Evolutionary conservation across 2,113 vertebrate species (phyloP).

Genomic region (Trogon surrucura): DNA sequence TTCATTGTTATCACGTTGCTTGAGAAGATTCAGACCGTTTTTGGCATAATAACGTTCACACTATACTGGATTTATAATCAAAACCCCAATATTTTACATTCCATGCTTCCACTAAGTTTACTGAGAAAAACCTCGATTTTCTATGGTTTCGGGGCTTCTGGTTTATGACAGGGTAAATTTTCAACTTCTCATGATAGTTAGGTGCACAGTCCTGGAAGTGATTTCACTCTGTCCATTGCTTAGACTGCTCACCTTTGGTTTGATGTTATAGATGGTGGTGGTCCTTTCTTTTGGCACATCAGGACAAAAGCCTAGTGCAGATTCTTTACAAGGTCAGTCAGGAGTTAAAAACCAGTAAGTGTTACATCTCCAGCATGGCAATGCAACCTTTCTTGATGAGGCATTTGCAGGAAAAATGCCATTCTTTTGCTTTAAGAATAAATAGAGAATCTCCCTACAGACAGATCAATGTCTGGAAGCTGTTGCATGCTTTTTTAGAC

Average conservation of each 20-base stretch:
- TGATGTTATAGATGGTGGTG: background rate
- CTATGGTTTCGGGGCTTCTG: background rate
- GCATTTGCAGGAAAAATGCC: conserved; percentile 19
- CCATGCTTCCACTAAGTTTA: background rate
- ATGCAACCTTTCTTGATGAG: background rate
- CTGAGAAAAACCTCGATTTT: background rate
- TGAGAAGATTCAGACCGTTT: background rate
- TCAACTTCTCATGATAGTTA: background rate
- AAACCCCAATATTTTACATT: background rate
- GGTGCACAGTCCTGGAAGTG: background rate
- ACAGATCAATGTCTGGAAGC: conserved; percentile 49
- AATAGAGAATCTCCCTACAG: conserved; percentile 30
- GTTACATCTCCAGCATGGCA: background rate
- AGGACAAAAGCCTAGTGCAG: background rate
- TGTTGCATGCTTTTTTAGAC: conserved; percentile 7
- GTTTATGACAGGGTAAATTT: background rate
- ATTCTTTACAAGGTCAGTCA: background rate
- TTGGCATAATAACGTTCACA: background rate
- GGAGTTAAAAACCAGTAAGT: conserved; percentile 5
- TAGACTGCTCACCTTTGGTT: background rate
- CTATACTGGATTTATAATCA: background rate
- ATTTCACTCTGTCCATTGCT: background rate
- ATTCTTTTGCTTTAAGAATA: conserved; percentile 52
- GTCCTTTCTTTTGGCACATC: background rate
- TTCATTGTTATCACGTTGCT: background rate